Conservation (phyloP, 2,797 vertebrate species). For the Macropodus opercularis region DNA sequence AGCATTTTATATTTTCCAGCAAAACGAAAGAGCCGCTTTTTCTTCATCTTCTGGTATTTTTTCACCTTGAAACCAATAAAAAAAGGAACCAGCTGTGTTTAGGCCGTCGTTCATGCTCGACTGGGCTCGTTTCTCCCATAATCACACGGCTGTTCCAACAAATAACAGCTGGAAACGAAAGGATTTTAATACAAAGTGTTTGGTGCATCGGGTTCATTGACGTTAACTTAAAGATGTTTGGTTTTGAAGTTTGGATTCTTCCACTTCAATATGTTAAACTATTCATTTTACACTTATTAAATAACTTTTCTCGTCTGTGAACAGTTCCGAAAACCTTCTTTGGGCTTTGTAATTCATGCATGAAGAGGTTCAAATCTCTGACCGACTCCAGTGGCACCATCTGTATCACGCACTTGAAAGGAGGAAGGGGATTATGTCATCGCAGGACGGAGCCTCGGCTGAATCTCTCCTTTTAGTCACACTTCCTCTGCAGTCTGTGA, state of each 20-base stretch:
- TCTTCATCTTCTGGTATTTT: not conserved
- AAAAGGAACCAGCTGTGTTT: conserved; percentile 1
- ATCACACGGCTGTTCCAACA: no score
- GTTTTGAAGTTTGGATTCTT: no score
- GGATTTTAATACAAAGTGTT: no score
- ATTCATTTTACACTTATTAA: no score
- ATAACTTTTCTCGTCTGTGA: no score
- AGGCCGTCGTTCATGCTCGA: not conserved
- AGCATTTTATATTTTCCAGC: conserved; percentile 1
- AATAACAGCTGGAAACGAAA: no score
- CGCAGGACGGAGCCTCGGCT: conserved; percentile 32
- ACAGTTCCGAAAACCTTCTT: no score
- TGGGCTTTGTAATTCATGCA: not conserved
- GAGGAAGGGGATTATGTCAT: conserved; percentile 34
- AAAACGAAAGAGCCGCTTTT: conserved; percentile 8
- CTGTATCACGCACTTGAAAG: conserved; percentile 21
- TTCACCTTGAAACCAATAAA: conserved; percentile 14
- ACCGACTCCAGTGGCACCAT: conserved; percentile 36
- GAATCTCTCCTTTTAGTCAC: conserved; percentile 24
- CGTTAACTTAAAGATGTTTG: no score
- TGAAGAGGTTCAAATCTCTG: conserved; percentile 14
- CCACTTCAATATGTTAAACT: no score
- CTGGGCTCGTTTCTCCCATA: not conserved
- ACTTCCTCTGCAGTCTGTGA: conserved; percentile 18
- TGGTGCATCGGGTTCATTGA: no score